phyloP scores from a whole-genome alignment of 1,140 invertebrate genomes.

The Aphaenogaster ashmeadi region DNA sequence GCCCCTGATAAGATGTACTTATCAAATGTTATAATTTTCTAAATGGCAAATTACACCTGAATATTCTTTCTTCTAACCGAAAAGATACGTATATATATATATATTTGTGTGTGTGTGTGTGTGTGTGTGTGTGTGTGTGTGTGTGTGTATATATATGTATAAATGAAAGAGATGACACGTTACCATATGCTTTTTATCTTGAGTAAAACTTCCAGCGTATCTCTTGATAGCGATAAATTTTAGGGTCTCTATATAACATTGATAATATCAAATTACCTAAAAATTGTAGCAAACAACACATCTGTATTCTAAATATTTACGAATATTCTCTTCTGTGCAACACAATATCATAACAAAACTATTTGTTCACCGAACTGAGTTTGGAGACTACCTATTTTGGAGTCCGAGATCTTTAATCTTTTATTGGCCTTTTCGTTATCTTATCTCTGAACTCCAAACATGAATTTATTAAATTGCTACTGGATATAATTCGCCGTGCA shows the following conservation, averaged over 20 bases:
- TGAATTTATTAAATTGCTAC: constrained; percentile 41
- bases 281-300: constrained; percentile 33
- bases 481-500: constrained; percentile 29
- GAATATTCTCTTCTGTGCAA: constrained; percentile 2
- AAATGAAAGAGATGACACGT: constrained; percentile 24
- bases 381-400: neutral
- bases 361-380: neutral
- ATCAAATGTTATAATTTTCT: constrained; percentile 43
- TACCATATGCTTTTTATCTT: neutral
- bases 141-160: neutral
- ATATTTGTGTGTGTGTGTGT: neutral
- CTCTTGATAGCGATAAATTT: constrained; percentile 12
- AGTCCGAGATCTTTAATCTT: neutral
- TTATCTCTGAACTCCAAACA: constrained; percentile 49
- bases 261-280: constrained; percentile 28
- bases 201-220: constrained; percentile 13
- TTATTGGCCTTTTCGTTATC: constrained; percentile 23
- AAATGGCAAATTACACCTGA: constrained; percentile 38
- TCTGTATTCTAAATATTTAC: constrained; percentile 14
- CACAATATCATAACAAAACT: constrained; percentile 26
- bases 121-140: neutral
- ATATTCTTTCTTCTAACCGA: constrained; percentile 35
- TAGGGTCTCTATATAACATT: constrained; percentile 21
- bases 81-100: neutral
- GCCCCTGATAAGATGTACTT: constrained; percentile 66